phyloP scores from a whole-genome alignment of 2,113 vertebrate species.

The Thymallus thymallus region DNA sequence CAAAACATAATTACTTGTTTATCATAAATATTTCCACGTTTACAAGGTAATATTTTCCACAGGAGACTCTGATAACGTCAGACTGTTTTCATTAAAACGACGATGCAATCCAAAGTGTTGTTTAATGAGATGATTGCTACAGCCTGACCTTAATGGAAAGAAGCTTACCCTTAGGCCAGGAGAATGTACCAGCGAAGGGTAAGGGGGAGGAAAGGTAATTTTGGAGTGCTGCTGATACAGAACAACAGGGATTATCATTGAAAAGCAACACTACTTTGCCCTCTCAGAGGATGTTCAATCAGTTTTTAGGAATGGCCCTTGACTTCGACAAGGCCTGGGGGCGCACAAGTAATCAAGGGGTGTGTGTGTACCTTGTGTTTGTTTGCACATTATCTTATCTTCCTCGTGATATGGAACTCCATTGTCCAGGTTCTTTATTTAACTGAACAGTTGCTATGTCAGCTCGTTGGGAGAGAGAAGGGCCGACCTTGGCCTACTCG shows the following conservation, averaged over 20 bases:
- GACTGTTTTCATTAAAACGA: not conserved
- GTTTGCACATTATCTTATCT: not conserved
- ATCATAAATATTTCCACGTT: not conserved
- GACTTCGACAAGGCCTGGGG: slow-evolving; percentile 17
- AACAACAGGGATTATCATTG: too few species aligned
- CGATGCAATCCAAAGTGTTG: not conserved
- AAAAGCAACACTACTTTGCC: not conserved
- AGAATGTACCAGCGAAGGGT: not conserved
- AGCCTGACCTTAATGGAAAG: not conserved
- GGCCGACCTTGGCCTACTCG: slow-evolving; percentile 17
- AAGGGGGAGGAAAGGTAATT: not conserved
- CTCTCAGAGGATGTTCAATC: slow-evolving; percentile 10
- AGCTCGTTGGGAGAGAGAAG: slow-evolving; percentile 40
- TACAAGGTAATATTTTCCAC: slow-evolving; percentile 1
- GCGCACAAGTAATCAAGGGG: slow-evolving; percentile 1
- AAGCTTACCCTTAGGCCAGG: not conserved
- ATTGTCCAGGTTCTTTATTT: not conserved
- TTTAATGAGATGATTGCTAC: not conserved
- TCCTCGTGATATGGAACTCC: not conserved
- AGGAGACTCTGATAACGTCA: not conserved
- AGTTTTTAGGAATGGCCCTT: slow-evolving; percentile 6
- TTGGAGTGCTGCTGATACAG: not conserved
- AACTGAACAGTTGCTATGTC: slow-evolving; percentile 36
- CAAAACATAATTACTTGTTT: not conserved
- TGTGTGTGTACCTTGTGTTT: not conserved